phyloP scores from a whole-genome alignment of 1,140 invertebrate species.

The Chironomus striatipennis region DNA sequence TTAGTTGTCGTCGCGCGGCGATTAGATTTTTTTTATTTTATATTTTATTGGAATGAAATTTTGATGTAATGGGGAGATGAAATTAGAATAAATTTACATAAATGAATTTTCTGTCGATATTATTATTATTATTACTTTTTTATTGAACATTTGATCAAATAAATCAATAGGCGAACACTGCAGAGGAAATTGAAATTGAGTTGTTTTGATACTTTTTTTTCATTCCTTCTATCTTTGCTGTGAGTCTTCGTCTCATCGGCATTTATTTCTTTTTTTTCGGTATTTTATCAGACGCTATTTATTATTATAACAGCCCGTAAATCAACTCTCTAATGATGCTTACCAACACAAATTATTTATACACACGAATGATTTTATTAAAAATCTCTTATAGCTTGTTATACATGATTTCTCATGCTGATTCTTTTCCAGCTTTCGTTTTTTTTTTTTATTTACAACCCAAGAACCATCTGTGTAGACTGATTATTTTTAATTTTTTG shows the following conservation, averaged over 20 bases:
- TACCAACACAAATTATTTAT: constrained; percentile 11
- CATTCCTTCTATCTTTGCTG: no score
- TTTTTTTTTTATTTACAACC: background rate
- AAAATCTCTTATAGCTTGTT: background rate
- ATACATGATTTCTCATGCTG: background rate
- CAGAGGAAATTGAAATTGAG: constrained; percentile 15
- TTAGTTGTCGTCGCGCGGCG: background rate
- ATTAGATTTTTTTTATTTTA: background rate
- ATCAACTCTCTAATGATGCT: constrained; percentile 19
- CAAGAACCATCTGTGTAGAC: no score
- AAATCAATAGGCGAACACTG: background rate
- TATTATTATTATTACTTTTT: background rate
- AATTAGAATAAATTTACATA: constrained; percentile 15
- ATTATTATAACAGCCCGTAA: constrained; percentile 18
- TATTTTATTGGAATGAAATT: background rate
- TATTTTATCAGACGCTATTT: constrained; percentile 18
- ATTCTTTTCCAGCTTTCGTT: background rate
- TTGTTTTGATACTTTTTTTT: constrained; percentile 15
- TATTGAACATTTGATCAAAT: constrained; percentile 16
- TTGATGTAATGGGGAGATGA: background rate
- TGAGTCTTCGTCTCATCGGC: no score
- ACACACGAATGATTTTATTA: background rate
- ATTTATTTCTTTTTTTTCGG: background rate
- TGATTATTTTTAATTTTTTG: no score
- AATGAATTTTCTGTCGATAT: background rate